A percentile compares a stretch with the other conserved stretches of the same genome.
Conservation (phyloP, 2,888 invertebrate species). For the Epirrhoe alternata region DNA sequence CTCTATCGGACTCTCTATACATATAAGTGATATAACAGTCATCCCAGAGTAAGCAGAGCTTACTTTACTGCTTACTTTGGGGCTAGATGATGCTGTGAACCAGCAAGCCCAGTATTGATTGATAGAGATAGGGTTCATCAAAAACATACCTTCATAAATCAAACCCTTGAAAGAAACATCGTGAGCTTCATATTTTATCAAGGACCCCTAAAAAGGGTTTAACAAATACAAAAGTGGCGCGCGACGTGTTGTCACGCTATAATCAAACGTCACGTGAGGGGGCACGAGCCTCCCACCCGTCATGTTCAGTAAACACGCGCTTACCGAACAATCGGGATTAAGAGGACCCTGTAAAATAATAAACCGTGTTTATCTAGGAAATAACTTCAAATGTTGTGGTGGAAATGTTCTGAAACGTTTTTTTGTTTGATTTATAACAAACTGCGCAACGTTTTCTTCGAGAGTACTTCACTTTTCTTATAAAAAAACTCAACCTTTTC, state of each 20-base stretch:
- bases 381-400: not conserved
- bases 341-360: slow-evolving; percentile 17
- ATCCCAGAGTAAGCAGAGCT: too few species aligned
- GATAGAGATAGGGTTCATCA: too few species aligned
- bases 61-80: too few species aligned
- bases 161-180: not conserved
- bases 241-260: slow-evolving; percentile 67
- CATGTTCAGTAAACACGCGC: slow-evolving; percentile 40
- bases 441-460: too few species aligned
- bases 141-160: not conserved
- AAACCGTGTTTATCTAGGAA: not conserved
- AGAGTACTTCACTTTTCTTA: too few species aligned
- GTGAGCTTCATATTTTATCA: not conserved
- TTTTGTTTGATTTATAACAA: too few species aligned
- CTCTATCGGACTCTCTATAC: too few species aligned
- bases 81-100: too few species aligned
- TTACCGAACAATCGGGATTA: slow-evolving; percentile 41
- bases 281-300: slow-evolving; percentile 37
- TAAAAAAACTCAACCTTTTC: too few species aligned
- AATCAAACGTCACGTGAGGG: slow-evolving; percentile 52
- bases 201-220: slow-evolving; percentile 49
- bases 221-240: slow-evolving; percentile 57
- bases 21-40: too few species aligned
- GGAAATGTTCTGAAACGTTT: too few species aligned
- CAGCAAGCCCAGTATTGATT: too few species aligned